Conservation (phyloP, 2,797 vertebrate species). For the Peromyscus melanophrys region DNA sequence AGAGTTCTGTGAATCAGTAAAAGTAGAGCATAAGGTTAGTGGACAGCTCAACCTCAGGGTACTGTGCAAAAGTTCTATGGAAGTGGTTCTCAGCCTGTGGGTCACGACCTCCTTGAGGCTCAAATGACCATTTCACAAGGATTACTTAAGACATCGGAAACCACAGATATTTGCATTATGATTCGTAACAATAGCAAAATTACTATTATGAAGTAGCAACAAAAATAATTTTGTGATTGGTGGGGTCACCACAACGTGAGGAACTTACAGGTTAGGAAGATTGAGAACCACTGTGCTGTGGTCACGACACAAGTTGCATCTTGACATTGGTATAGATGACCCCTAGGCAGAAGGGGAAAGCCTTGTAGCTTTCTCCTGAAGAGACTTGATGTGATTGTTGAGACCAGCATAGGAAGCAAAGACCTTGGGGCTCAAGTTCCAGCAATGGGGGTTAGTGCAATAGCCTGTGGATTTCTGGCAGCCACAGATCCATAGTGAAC, state of each 20-base stretch:
- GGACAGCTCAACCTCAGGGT: neutral
- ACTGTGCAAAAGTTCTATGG: neutral
- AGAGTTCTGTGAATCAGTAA: neutral
- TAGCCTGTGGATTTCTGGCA: neutral
- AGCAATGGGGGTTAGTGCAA: neutral
- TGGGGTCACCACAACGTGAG: neutral
- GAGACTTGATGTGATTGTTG: neutral
- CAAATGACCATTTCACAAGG: neutral
- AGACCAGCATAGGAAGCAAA: neutral
- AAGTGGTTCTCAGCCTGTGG: neutral
- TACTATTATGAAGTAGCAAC: neutral
- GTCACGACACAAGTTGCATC: neutral
- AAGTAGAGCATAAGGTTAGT: neutral
- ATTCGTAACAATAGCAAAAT: too few species aligned
- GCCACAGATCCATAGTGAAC: neutral
- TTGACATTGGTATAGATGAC: neutral
- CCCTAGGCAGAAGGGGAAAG: accelerated
- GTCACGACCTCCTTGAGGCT: accelerated
- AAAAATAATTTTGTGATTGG: neutral
- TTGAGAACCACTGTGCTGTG: neutral
- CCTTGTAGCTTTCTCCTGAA: too few species aligned
- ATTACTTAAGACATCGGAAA: neutral
- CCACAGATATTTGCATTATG: neutral
- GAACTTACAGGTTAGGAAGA: neutral
- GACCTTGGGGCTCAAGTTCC: neutral